Evolutionary conservation across 2,797 vertebrate species (phyloP), one percentile per base, ranked within the genome.

Genomic region (Galaxias olidus): DNA sequence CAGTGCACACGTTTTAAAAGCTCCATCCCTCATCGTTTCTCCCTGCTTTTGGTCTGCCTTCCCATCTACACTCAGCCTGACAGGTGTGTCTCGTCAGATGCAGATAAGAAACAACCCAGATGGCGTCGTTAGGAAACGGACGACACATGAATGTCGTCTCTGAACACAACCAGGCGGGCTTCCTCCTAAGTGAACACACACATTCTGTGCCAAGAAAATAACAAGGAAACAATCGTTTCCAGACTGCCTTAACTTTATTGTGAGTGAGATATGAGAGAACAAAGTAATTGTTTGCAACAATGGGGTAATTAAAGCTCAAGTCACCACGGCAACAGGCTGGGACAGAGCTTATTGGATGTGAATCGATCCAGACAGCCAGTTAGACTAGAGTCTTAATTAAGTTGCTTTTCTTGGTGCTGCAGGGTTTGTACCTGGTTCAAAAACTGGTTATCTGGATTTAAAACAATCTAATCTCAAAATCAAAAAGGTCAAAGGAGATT

Each of bases 271-370:
- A 59, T 64, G 67, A 58, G 64, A 70, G 74, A 77, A 81, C 43
- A 66, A 75, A 79, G 72, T 4, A 59, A 59, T 58, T 53, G 18
- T 57, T 53, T 52, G 61, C 71, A 77, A 60, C 75, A 76, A 84
- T 68, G 66, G 53, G n/a, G 43, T 73, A 81, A 86, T 90, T 84
- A 78, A 84, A 78, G 68, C 47, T 47, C 72, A 47, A 1, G 71
- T 71, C 66, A 60, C 78, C 61, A 83, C 73, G 59, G 80, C 72
- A 86, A 86, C 82, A 63, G 61, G 50, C 74, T 69, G 68, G 66
- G 72, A 59, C 40, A 58, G 68, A 50, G 65, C 74, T 78, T 82
- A 88, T 78, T 76, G 66, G 69, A 77, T 87, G 2, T 15, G 18
- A 53, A 62, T 70, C 66, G 75, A 73, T 68, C 8, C 8, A 74